Base-by-base conservation (phyloP, 2,797 vertebrate genomes). In the Acanthopagrus latus region DNA sequence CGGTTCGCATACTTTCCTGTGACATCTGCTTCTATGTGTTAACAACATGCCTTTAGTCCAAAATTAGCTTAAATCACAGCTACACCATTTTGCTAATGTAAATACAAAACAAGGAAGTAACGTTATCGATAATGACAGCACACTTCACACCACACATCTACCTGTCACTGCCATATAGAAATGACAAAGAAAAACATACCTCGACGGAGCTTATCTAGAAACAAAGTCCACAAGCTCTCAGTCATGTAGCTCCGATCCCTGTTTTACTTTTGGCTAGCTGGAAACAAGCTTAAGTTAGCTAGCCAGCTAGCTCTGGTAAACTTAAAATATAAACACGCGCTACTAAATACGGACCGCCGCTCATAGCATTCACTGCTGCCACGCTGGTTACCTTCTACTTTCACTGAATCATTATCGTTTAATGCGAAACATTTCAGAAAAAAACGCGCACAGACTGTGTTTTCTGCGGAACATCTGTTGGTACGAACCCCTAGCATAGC, bases 281-380 rank as follows among this genome's bases (percentile, higher is more conserved):
- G 27, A 58, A 64, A 72, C 41, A 52, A 29, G 64, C 75, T 69
- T 2, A 56, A 75, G 47, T 74, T 81, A 86, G 86, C 80, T 70
- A 51, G 14, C 65, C n/a, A 81, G 92, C 82, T 91, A 92, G 91
- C 89, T 59, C 54, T 63, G 47, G 57, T 52, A 41, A 88, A 90
- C 87, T 90, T 91, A 64, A 69, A 75, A 64, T n/a, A 74, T 70
- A 76, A 84, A 82, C 84, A 66, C 44, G 59, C 46, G 65, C 71
- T 4, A 3, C 74, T 5, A 33, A 33, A 62, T n/a, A 48, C 69
- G 18, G 64, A 12, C 27, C 67, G 58, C 48, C 67, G 68, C 59
- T 76, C 59, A 11, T 16, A 27, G 12, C 46, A 62, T n/a, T 18
- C 55, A 25, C 66, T 5, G 77, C 74, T 4, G 73, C 2, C 59